Percentiles rank a stretch among this genome's conserved stretches.
phyloP scores from a whole-genome alignment of 2,113 vertebrate genomes.

The Meles meles region DNA sequence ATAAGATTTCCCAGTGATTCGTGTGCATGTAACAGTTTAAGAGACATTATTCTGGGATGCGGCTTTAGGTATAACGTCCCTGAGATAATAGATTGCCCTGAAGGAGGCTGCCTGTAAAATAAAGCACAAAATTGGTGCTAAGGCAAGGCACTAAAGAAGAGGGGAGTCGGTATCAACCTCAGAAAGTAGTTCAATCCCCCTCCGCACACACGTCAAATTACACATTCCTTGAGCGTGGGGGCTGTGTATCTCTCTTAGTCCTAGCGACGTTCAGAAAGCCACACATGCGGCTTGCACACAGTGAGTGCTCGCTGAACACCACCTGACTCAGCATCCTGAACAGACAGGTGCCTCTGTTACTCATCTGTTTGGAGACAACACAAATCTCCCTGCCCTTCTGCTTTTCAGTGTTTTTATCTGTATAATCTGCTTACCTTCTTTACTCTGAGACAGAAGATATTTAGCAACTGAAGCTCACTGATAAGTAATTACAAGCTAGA shows the following conservation, averaged over 20 bases:
- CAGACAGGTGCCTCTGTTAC: not conserved
- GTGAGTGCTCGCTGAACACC: not conserved
- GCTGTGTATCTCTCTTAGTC: rapidly evolving
- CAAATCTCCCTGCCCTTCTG: not conserved
- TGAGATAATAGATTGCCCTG: not conserved
- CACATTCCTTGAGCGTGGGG: too few relatives aligned
- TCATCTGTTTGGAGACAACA: not conserved
- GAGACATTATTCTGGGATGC: not conserved
- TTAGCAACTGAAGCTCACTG: not conserved
- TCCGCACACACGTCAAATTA: too few relatives aligned
- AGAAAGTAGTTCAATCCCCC: not conserved
- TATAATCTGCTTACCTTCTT: not conserved
- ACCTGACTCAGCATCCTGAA: not conserved
- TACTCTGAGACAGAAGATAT: not conserved
- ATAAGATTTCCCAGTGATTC: not conserved
- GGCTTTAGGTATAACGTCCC: not conserved
- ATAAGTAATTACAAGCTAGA: not conserved
- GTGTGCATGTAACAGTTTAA: rapidly evolving
- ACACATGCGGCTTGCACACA: not conserved
- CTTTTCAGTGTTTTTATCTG: not conserved
- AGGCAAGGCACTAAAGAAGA: not conserved
- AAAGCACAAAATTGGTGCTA: not conserved
- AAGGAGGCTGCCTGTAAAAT: not conserved
- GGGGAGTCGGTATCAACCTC: not conserved
- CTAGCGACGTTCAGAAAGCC: not conserved